Conservation (phyloP, 2,797 vertebrate species). For the Pangasius sanitwongsei region DNA sequence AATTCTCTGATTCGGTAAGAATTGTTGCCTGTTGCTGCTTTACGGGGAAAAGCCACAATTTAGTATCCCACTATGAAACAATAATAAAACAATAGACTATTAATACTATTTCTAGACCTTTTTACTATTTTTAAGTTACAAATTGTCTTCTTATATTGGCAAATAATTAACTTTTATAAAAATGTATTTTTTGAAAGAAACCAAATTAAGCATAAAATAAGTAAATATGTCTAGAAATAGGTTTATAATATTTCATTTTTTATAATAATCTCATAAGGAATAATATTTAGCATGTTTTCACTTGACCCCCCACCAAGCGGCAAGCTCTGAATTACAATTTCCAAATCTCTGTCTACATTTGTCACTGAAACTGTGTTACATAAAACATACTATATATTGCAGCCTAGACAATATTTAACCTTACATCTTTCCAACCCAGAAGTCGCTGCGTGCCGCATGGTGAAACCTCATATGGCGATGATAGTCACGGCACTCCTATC, state of each 20-base stretch:
- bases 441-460: neutral
- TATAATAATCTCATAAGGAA: too few species aligned
- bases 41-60: neutral
- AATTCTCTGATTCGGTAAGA: neutral
- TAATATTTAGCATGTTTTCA: too few species aligned
- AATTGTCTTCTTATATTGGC: neutral
- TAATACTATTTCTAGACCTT: neutral
- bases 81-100: neutral
- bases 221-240: too few species aligned
- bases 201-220: too few species aligned
- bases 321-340: too few species aligned
- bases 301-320: too few species aligned
- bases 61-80: neutral
- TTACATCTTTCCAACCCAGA: neutral
- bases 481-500: too few species aligned
- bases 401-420: neutral
- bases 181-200: too few species aligned
- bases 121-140: neutral
- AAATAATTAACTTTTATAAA: neutral
- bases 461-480: neutral
- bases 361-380: neutral
- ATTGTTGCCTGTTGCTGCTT: neutral
- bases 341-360: neutral
- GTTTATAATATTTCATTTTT: too few species aligned
- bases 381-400: neutral